Evolutionary conservation across 2,113 vertebrate genomes (phyloP).

Genomic region (Merops nubicus): DNA sequence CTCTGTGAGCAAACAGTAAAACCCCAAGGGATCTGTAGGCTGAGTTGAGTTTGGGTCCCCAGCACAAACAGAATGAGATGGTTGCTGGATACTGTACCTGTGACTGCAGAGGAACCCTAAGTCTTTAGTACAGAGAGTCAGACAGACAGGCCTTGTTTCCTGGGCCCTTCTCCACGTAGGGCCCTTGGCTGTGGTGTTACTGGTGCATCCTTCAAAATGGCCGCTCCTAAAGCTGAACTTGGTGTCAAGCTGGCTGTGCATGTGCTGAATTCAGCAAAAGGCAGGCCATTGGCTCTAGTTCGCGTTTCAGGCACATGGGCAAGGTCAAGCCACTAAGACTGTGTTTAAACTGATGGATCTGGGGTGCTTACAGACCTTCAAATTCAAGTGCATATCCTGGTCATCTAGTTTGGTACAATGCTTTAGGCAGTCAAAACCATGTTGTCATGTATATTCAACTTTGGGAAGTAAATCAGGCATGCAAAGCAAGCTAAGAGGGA

Average conservation of each 20-base stretch:
- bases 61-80: neutral
- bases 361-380: neutral
- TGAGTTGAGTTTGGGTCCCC: neutral
- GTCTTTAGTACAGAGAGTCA: neutral
- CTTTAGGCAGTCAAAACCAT: neutral
- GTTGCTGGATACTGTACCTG: neutral
- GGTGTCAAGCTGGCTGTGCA: neutral
- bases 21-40: neutral
- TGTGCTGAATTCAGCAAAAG: neutral
- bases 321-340: neutral
- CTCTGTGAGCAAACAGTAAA: neutral
- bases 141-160: neutral
- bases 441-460: neutral
- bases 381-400: neutral
- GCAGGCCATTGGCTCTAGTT: neutral
- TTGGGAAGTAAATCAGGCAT: neutral
- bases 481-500: neutral
- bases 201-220: neutral
- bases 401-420: neutral
- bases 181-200: neutral
- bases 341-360: neutral
- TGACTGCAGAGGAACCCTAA: neutral
- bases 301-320: fast-evolving
- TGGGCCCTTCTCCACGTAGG: neutral
- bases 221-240: neutral